Evolutionary conservation across 2,113 vertebrate genomes (phyloP), one percentile per base, ranked within the genome.

Genomic region (Orcinus orca): DNA sequence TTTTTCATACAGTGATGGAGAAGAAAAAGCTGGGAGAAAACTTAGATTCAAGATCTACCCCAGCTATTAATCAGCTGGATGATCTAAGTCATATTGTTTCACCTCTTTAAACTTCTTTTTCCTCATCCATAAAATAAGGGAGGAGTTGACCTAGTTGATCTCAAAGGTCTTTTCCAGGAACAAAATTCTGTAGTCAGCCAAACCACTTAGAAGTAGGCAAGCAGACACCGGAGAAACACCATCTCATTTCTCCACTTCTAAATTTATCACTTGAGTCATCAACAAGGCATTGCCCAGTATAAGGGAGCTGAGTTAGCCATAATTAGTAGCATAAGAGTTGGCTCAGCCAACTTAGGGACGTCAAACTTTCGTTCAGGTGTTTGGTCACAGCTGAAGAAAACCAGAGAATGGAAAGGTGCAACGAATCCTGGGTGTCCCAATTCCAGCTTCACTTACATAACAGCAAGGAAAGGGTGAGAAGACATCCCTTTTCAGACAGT

Each of bases 171-270:
- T 96, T 96, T 96, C 77, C 29, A 94, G 93, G 20, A 97, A 38
- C 20, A 94, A 47, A 93, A 86, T n/a, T 79, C 92, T 44, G 3
- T 68, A 90, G 97, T 97, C 90, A 96, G 90, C 95, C 95, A 96
- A 94, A 94, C 18, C 31, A 96, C 90, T 93, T 88, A 96, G 62
- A 92, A 96, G 26, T 36, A 90, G 44, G 85, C 81, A 96, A 44
- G 62, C 88, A 96, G 94, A 95, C 67, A 90, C 76, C 33, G 9
- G 67, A 97, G 90, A 96, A 97, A 90, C 88, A 84, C 90, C 33
- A 82, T 97, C 90, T 96, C 88, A 91, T 95, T 94, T 96, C 83
- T 97, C 88, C n/a, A 92, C 88, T 97, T 97, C 94, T 97, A 91
- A 96, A 97, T 97, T 95, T 96, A 94, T 97, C 92, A 96, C 88